phyloP scores from a whole-genome alignment of 2,888 invertebrate genomes.

The Conomelus anceps region DNA sequence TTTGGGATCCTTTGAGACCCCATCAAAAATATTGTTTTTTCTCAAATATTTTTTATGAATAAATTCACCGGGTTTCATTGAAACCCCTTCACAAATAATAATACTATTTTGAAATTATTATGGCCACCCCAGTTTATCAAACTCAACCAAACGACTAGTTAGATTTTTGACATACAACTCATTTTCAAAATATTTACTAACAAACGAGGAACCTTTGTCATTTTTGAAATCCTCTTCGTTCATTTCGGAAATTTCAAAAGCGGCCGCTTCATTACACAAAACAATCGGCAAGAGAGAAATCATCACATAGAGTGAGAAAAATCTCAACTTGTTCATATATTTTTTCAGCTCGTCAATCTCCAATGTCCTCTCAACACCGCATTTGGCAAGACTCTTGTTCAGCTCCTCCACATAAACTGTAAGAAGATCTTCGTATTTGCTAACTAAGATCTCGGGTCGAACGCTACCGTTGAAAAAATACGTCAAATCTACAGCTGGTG shows the following conservation, averaged over 20 bases:
- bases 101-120: not conserved
- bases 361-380: not conserved
- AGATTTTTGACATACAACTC: not conserved
- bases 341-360: not conserved
- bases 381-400: not conserved
- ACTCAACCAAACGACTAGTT: not conserved
- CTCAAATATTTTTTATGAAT: too few species aligned
- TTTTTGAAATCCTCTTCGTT: not conserved
- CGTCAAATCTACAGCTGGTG: conserved; percentile 25
- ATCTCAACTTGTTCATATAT: not conserved
- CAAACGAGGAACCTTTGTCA: not conserved
- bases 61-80: too few species aligned
- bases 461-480: conserved; percentile 17
- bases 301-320: not conserved
- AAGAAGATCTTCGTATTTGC: not conserved
- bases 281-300: not conserved
- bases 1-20: too few species aligned
- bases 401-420: not conserved
- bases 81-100: too few species aligned
- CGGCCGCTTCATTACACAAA: not conserved
- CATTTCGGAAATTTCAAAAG: not conserved
- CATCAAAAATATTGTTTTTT: too few species aligned
- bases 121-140: not conserved
- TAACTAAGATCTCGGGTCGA: not conserved
- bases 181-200: not conserved